phyloP scores from a whole-genome alignment of 2,113 vertebrate species.

The Gambusia affinis region DNA sequence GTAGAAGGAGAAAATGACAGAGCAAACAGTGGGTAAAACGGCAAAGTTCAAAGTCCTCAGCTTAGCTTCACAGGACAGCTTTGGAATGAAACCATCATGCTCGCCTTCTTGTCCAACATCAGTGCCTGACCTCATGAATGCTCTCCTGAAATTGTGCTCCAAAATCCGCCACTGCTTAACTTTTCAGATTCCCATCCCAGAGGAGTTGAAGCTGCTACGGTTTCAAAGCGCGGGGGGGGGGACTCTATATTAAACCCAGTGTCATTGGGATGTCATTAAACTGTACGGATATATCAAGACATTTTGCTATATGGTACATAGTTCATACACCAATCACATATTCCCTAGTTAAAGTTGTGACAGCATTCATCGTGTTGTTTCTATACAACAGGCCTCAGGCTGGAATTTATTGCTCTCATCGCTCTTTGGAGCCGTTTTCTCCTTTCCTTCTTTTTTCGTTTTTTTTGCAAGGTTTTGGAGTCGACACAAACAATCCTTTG shows the following conservation, averaged over 20 bases:
- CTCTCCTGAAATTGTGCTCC: background rate
- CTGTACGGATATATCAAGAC: background rate
- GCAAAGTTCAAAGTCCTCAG: too few relatives aligned
- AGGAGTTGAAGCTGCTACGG: too few relatives aligned
- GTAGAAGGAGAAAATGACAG: too few relatives aligned
- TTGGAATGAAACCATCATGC: background rate
- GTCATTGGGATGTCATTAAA: background rate
- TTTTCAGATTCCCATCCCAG: too few relatives aligned
- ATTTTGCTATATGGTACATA: background rate
- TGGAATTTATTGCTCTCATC: conserved; percentile 9
- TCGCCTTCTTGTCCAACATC: background rate
- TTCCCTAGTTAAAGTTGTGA: conserved; percentile 1
- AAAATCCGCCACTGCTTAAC: too few relatives aligned
- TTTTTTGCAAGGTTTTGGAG: background rate
- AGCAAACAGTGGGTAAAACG: too few relatives aligned
- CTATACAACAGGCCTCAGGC: conserved; percentile 3
- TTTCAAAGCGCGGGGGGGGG: too few relatives aligned
- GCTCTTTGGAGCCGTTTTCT: conserved; percentile 24
- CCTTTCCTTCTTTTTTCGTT: conserved; percentile 7
- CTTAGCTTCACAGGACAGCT: background rate
- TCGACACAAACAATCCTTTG: conserved; percentile 3
- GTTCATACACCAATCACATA: background rate
- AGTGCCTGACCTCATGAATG: background rate
- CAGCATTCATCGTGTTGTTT: background rate
- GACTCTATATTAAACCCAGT: too few relatives aligned